A percentile compares a stretch with the other conserved stretches of the same genome.
These are phyloP conservation scores for Ptychobarbus kaznakovi DNA, from an alignment of 2,797 vertebrate species.

Conservation along the genomic window DNA sequence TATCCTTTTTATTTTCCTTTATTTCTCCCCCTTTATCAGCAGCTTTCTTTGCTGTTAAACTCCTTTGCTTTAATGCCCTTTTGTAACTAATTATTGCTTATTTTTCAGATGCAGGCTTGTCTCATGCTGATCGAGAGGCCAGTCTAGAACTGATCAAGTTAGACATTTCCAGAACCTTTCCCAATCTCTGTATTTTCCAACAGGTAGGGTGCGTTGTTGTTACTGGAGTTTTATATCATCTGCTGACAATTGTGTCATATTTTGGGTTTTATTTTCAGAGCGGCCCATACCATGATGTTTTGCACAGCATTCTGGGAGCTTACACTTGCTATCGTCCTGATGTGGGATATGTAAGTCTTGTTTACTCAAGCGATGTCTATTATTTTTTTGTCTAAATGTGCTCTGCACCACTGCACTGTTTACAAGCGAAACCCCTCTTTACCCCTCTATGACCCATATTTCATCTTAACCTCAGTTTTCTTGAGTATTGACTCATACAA, in stretches of 20 bases:
- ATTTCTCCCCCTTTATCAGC: background rate
- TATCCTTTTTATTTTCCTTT: background rate
- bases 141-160: conserved; percentile 96
- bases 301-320: conserved; percentile 96
- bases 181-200: conserved; percentile 95
- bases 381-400: background rate
- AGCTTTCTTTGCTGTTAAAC: background rate
- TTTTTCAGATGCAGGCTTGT: conserved; percentile 80
- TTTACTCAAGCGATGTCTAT: background rate
- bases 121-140: conserved; percentile 88
- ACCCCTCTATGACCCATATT: background rate
- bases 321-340: conserved; percentile 98
- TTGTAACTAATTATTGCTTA: background rate
- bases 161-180: conserved; percentile 96
- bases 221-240: background rate
- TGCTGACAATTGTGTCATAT: background rate
- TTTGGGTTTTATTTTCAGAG: conserved; percentile 75
- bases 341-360: conserved; percentile 91
- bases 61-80: background rate
- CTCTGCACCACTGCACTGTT: background rate
- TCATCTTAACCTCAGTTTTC: background rate
- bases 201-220: conserved; percentile 76
- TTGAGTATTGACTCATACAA: background rate
- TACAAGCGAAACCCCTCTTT: background rate
- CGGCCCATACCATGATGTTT: conserved; percentile 91